phyloP scores from a whole-genome alignment of 2,888 invertebrate genomes.

The Lathronympha strigana region DNA sequence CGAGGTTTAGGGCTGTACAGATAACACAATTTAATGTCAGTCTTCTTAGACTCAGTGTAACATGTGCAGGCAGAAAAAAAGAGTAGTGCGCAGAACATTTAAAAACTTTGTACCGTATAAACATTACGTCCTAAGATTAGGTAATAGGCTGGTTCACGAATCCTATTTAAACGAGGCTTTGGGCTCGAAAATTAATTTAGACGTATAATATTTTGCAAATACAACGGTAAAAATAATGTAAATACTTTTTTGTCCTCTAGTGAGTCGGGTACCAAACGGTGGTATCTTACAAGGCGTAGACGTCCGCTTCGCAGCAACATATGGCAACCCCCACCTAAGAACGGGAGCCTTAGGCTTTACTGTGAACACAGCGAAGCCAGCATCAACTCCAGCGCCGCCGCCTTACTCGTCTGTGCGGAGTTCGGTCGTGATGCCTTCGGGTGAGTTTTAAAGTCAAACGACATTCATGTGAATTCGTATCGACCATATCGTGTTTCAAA shows the following conservation, averaged over 20 bases:
- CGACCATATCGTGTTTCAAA: neutral
- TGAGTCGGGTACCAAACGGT: conserved; percentile 69
- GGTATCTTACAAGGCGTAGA: conserved; percentile 86
- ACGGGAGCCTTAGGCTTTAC: conserved; percentile 83
- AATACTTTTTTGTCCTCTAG: conserved; percentile 47
- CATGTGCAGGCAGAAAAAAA: no score
- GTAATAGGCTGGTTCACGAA: no score
- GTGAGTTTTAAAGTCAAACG: conserved; percentile 51
- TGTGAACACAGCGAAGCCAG: conserved; percentile 89
- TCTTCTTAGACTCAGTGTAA: no score
- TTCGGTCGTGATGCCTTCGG: conserved; percentile 75
- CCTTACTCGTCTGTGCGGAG: conserved; percentile 86
- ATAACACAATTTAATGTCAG: neutral
- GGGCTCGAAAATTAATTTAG: no score
- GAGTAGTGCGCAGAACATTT: no score
- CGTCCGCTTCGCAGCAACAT: conserved; percentile 94
- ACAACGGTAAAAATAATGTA: no score
- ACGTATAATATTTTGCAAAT: no score
- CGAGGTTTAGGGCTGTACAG: no score
- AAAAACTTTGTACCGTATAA: no score
- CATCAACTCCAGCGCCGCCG: conserved; percentile 91
- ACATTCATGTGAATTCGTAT: neutral
- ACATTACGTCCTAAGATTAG: no score
- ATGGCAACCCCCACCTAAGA: conserved; percentile 94
- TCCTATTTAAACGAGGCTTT: no score